Base-by-base conservation (phyloP, 92 coral and sea anemone genomes). In the Anthopleura xanthogrammica region DNA sequence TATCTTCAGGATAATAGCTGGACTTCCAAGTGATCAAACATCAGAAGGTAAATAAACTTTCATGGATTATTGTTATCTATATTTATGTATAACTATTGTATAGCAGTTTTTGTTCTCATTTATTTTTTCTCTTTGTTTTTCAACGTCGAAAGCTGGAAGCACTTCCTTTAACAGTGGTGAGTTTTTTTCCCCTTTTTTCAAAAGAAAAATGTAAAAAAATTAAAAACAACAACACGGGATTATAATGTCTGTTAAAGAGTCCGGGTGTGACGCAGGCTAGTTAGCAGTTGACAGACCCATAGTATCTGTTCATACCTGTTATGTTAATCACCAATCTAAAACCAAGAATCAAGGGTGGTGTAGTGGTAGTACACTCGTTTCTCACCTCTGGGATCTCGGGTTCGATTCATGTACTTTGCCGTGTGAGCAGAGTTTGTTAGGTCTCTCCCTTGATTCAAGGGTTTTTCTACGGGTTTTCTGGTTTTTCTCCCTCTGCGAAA, bases 11-110 rank as follows among this genome's bases (percentile, higher is more conserved):
- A 77, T 93, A 42, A 93, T 93, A 43, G 83, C 85, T 11, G 97
- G 94, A 16, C 85, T 90, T 58, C 93, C 90, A 22, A 87, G 88
- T 80, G 97, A 93, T 72, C 91, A 76, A 77, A 85, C 82, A 40
- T 85, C 91, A 48, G 97, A 93, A 70, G 97, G 97, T 93, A 80
- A 52, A 29, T 29, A 29, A 29, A 29, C 36, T 29, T 29, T 29
- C 36, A 29, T 29, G 36, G 1, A 29, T 29, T 1, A 29, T 29
- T 29, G 36, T 1, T 29, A 29, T 29, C 36, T 29, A 29, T 29
- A 29, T 29, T 29, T 29, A 29, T 29, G 36, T 29, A 29, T 29
- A 29, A 29, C 36, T 29, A 29, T 29, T 29, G 36, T 29, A 29
- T 5, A 46, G 7, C 50, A 46, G 50, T 46, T 46, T 43, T 43